phyloP scores from a whole-genome alignment of 2,888 invertebrate genomes.

The Uropetala carovei region DNA sequence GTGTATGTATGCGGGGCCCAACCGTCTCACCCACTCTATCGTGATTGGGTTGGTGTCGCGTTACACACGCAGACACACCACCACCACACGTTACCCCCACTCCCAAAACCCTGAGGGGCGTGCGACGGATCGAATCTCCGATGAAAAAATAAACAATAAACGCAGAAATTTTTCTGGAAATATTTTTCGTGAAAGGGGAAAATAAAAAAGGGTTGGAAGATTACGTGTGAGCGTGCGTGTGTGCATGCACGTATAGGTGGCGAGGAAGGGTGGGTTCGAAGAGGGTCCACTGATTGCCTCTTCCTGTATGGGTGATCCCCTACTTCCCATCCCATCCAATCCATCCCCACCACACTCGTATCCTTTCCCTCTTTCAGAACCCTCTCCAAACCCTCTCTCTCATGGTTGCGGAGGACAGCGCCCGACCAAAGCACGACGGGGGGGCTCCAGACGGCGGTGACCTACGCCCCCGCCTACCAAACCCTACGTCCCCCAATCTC shows the following conservation, averaged over 20 bases:
- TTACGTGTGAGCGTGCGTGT: background rate
- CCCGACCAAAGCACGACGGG: constrained; percentile 1
- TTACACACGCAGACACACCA: constrained; percentile 22
- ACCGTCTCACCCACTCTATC: constrained; percentile 41
- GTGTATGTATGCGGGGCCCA: background rate
- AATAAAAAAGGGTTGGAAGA: constrained; percentile 4
- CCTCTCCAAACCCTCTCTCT: constrained; percentile 16
- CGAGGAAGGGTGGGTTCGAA: background rate
- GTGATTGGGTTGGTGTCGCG: constrained; percentile 56
- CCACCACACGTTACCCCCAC: constrained; percentile 1
- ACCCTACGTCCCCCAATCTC: background rate
- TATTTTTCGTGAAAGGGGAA: constrained; percentile 29
- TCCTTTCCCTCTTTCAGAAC: constrained; percentile 36
- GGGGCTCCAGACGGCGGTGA: constrained; percentile 49
- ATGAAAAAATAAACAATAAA: constrained; percentile 34
- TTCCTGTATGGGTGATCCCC: constrained; percentile 59
- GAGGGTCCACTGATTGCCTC: constrained; percentile 56
- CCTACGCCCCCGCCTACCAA: constrained; percentile 49
- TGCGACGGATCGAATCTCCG: background rate
- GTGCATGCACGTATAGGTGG: background rate
- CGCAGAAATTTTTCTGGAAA: constrained; percentile 8
- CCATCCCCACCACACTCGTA: background rate
- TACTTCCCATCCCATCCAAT: background rate
- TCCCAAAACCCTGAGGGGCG: background rate
- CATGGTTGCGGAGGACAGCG: constrained; percentile 13